These are phyloP conservation scores for Drosophila affinis DNA, from an alignment of 2,888 invertebrate species.

Conservation along the genomic window DNA sequence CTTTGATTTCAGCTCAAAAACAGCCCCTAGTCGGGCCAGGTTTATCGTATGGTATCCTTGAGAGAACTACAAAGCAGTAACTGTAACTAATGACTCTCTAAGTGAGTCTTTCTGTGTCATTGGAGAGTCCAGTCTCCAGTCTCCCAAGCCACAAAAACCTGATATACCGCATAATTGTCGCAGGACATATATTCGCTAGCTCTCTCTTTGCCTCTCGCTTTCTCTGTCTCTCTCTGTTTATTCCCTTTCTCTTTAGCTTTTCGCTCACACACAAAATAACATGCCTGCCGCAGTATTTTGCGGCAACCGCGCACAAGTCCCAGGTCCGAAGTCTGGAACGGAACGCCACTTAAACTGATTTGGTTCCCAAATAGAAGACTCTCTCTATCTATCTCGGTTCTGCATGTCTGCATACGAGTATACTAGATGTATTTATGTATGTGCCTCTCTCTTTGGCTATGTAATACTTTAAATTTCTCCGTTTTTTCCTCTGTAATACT, in stretches of 20 bases:
- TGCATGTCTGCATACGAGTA: too few relatives aligned
- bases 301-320: too few relatives aligned
- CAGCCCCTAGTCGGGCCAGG: background rate
- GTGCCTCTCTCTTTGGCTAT: too few relatives aligned
- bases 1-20: constrained; percentile 4
- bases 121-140: background rate
- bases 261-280: constrained; percentile 26
- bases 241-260: background rate
- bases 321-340: too few relatives aligned
- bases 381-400: background rate
- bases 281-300: constrained; percentile 31
- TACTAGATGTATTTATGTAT: too few relatives aligned
- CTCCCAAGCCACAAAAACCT: background rate
- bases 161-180: constrained; percentile 40
- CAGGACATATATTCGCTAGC: constrained; percentile 12
- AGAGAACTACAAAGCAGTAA: background rate
- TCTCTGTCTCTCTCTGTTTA: background rate
- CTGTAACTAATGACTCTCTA: background rate
- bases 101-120: too few relatives aligned
- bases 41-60: background rate
- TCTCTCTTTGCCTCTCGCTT: background rate
- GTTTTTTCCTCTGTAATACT: too few relatives aligned
- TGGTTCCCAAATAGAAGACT: background rate
- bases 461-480: too few relatives aligned
- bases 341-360: too few relatives aligned